Evolutionary conservation across 2,113 vertebrate genomes (phyloP), one percentile per base, ranked within the genome.

Genomic region (Thamnaconus septentrionalis): DNA sequence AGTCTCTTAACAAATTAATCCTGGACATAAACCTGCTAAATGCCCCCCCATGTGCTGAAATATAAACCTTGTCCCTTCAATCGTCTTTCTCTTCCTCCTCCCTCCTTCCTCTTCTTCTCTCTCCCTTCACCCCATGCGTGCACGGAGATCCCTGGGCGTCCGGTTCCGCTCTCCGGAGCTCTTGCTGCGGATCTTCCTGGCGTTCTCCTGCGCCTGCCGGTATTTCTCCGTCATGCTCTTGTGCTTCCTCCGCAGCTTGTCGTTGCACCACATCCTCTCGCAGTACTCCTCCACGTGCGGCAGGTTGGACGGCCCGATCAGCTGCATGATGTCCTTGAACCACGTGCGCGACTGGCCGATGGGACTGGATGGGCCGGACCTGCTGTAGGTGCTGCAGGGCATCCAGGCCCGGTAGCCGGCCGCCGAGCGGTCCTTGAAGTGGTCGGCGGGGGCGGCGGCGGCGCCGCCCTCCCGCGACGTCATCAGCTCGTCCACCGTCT

Each of bases 291-390:
- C 94, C 74, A 94, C 91, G 0, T 90, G 89, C 3, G 89, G 93
- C 53, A 93, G 87, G 65, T 89, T 94, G 0, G 93, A 88, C 0
- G 94, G 93, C 59, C 96, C 95, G 1, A 93, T 92, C 75, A 96
- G 93, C 86, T 96, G 94, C 92, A 96, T 90, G 76, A 97, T 88
- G 69, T 98, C 96, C 82, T 98, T 98, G 87, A 95, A 96, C 96
- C 96, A 98, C 3, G 90, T 76, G 64, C 92, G 91, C 0, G 88
- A 81, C 2, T 89, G 91, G 44, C 82, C 64, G 3, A 90, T 83
- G 11, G 91, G 92, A 2, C 79, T 65, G 0, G 79, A 67, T 4
- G 69, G 46, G 41, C 81, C 63, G 40, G 7, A 72, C 49, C 53
- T 71, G 69, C 47, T 70, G 64, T 0, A 88, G 3, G 74, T 50